A percentile compares a stretch with the other conserved stretches of the same genome.
phyloP scores from a whole-genome alignment of 2,888 invertebrate species.

The Mythimna impura region DNA sequence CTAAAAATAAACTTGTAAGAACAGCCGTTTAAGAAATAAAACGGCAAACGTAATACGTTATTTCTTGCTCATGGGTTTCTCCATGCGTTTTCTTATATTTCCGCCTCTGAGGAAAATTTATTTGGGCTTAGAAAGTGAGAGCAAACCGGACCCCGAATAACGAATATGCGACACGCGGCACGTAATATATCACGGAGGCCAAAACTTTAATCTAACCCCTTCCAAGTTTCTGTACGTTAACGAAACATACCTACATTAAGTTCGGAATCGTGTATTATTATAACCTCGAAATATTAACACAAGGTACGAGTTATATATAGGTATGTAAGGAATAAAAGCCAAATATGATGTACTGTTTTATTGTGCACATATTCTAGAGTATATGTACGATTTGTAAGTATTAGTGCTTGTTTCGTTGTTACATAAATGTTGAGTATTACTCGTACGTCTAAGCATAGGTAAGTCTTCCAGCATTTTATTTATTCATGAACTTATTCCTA shows the following conservation, averaged over 20 bases:
- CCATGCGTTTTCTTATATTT: slow-evolving; percentile 78
- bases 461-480: slow-evolving; percentile 66
- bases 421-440: slow-evolving; percentile 54
- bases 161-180: slow-evolving; percentile 78
- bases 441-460: slow-evolving; percentile 55
- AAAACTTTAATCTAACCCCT: slow-evolving; percentile 76
- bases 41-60: slow-evolving; percentile 63
- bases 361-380: slow-evolving; percentile 46
- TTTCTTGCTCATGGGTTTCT: slow-evolving; percentile 67
- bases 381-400: slow-evolving; percentile 38
- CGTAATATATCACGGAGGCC: slow-evolving; percentile 78
- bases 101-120: slow-evolving; percentile 77
- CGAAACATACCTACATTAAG: slow-evolving; percentile 62
- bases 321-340: slow-evolving; percentile 46
- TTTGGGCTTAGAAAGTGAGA: slow-evolving; percentile 77
- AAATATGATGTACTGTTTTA: slow-evolving; percentile 50
- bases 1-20: slow-evolving; percentile 46
- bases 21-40: slow-evolving; percentile 48
- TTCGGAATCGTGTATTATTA: slow-evolving; percentile 55
- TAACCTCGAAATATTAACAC: slow-evolving; percentile 55
- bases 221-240: slow-evolving; percentile 61
- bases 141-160: slow-evolving; percentile 75
- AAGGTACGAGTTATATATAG: slow-evolving; percentile 26
- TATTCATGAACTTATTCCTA: slow-evolving; percentile 70
- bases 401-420: slow-evolving; percentile 38